Percentiles rank a stretch among this genome's conserved stretches.
Conservation (phyloP, 92 coral and sea anemone species). For the Epizoanthus illoricatus region DNA sequence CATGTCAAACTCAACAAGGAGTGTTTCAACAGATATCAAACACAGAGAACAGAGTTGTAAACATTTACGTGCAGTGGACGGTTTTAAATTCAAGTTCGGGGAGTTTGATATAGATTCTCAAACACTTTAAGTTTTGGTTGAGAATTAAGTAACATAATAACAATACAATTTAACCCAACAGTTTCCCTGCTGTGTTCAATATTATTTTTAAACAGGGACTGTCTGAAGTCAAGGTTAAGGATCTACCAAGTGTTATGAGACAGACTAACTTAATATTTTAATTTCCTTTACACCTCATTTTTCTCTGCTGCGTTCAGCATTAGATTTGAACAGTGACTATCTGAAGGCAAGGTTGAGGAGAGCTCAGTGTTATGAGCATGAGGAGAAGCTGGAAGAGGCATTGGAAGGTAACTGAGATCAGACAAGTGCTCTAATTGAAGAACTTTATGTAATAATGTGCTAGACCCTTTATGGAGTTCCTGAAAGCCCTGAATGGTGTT, state of each 20-base stretch:
- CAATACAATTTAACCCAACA: no score
- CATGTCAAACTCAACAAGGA: no score
- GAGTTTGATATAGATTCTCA: no score
- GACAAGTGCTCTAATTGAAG: background rate
- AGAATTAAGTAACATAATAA: no score
- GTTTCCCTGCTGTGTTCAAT: no score
- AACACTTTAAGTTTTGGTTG: no score
- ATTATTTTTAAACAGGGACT: no score
- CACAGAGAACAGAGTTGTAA: no score
- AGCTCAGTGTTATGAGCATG: constrained; percentile 94
- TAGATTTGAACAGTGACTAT: constrained; percentile 83
- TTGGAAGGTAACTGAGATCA: constrained; percentile 65
- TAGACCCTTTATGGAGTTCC: background rate
- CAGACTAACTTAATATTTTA: background rate
- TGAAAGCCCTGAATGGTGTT: no score
- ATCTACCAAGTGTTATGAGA: background rate
- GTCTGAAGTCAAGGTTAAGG: background rate
- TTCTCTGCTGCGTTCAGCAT: constrained; percentile 46
- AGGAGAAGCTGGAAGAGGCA: constrained; percentile 84
- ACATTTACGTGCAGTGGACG: no score
- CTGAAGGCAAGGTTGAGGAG: constrained; percentile 85
- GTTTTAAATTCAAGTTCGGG: no score
- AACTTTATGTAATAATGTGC: background rate
- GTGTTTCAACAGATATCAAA: no score
- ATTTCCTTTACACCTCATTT: background rate